Percentiles rank a stretch among this genome's conserved stretches.
These are phyloP conservation scores for Heliconius ismenius DNA, from an alignment of 2,888 invertebrate genomes.

Conservation along the genomic window DNA sequence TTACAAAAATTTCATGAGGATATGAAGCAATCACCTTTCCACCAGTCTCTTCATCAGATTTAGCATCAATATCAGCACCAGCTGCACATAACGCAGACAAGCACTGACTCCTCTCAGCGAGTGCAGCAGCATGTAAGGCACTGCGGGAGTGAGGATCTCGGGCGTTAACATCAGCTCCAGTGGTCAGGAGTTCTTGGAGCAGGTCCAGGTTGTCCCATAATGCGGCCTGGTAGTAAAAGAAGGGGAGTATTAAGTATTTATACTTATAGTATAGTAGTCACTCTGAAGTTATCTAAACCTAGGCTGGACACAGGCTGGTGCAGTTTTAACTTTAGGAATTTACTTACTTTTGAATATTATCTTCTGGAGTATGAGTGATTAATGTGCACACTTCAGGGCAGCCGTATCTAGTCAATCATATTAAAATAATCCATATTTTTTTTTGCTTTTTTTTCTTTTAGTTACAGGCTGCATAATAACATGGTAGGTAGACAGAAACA, in stretches of 20 bases:
- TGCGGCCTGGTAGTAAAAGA: not conserved
- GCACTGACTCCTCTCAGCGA: constrained; percentile 88
- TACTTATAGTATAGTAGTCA: too few species aligned
- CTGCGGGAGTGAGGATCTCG: constrained; percentile 88
- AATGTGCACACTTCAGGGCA: too few species aligned
- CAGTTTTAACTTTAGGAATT: too few species aligned
- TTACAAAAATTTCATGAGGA: not conserved
- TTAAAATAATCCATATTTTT: too few species aligned
- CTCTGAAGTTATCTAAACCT: too few species aligned
- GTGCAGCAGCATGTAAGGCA: constrained; percentile 91
- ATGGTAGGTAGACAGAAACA: too few species aligned
- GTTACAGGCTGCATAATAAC: too few species aligned
- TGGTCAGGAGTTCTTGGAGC: constrained; percentile 88
- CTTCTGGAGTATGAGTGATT: too few species aligned
- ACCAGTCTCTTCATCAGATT: constrained; percentile 87
- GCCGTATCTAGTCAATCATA: too few species aligned
- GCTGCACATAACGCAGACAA: constrained; percentile 86
- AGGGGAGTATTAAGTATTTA: not conserved
- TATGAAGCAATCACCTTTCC: constrained; percentile 81
- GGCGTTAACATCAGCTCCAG: constrained; percentile 86
- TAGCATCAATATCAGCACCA: constrained; percentile 87
- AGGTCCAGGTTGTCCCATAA: constrained; percentile 94
- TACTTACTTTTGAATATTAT: too few species aligned
- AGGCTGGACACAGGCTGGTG: too few species aligned
- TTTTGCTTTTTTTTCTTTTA: too few species aligned